Evolutionary conservation across 1,140 invertebrate species (phyloP), one percentile per base, ranked within the genome.

Genomic region (Trichogramma pretiosum): DNA sequence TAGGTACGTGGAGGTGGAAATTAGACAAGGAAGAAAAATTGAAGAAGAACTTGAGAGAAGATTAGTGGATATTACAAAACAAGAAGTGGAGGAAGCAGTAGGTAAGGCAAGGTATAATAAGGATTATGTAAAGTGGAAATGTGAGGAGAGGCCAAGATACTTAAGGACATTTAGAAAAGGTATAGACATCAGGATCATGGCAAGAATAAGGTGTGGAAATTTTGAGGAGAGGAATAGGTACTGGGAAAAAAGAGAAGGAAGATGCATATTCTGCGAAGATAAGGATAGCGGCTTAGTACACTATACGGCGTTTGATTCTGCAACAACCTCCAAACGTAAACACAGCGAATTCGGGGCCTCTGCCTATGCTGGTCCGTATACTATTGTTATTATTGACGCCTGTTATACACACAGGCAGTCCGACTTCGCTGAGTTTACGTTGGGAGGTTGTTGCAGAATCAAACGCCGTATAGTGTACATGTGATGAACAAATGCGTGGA

Each of bases 191-290:
- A 46, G 40, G 10, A 24, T 21, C 24, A 42, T 47, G 19, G 48
- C 43, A 5, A 50, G 39, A 24, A 3, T 46, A 10, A 50, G 52
- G 23, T 54, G 43, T 24, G 52, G 47, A 7, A 49, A 43, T 23
- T 32, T 50, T 14, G 47, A 49, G 23, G 33, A n/a, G 3, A 18
- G 7, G 7, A 13, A 13, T 30, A 30, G 13, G 13, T 30, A 30
- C 13, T 30, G 26, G 26, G 7, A 8, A 7, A 46, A 38, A 1
- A 39, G 46, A 14, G 24, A 46, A 3, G 37, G 19, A 22, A 16
- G 13, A 21, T 53, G 41, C 23, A 32, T 5, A 23, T 19, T 48
- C 7, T 48, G 51, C 16, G 28, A 30, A 28, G 14, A 35, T 22
- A 21, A 21, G 3, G 19, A 16, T 19, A 40, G 22, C 17, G 48